A percentile compares a stretch with the other conserved stretches of the same genome.
Evolutionary conservation across 1,140 invertebrate species (phyloP).

Genomic region (Ylistrum balloti): DNA sequence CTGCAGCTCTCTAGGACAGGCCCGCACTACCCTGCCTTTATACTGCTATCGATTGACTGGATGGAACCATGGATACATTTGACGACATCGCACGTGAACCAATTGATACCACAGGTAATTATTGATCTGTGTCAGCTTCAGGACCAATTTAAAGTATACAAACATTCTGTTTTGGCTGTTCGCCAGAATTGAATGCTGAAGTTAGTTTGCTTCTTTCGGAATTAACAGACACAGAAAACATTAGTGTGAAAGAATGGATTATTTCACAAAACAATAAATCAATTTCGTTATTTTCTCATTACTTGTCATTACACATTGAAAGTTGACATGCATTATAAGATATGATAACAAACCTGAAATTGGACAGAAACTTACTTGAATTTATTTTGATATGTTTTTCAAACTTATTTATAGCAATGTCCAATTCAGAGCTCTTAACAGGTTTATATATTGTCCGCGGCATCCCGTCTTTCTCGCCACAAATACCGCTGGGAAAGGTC

Average conservation of each 20-base stretch:
- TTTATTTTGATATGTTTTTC: no score
- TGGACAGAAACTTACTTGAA: no score
- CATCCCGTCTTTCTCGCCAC: no score
- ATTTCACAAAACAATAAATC: not conserved
- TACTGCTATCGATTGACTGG: not conserved
- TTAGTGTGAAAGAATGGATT: not conserved
- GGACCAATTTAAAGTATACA: not conserved
- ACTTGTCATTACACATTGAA: not conserved
- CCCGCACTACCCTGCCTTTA: not conserved
- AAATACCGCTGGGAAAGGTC: no score
- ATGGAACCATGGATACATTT: constrained; percentile 38
- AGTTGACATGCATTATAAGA: no score
- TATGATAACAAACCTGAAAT: no score
- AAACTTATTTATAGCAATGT: no score
- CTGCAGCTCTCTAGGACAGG: not conserved
- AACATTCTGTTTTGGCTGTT: not conserved
- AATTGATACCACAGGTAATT: constrained; percentile 20
- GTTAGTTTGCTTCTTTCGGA: not conserved
- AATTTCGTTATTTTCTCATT: not conserved
- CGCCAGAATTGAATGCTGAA: not conserved
- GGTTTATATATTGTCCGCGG: no score
- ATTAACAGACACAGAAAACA: not conserved
- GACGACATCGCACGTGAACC: constrained; percentile 1
- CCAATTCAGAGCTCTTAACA: no score
- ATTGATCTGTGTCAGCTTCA: not conserved